Evolutionary conservation across 2,797 vertebrate species (phyloP).

Genomic region (Petrocephalus schoutedeni): DNA sequence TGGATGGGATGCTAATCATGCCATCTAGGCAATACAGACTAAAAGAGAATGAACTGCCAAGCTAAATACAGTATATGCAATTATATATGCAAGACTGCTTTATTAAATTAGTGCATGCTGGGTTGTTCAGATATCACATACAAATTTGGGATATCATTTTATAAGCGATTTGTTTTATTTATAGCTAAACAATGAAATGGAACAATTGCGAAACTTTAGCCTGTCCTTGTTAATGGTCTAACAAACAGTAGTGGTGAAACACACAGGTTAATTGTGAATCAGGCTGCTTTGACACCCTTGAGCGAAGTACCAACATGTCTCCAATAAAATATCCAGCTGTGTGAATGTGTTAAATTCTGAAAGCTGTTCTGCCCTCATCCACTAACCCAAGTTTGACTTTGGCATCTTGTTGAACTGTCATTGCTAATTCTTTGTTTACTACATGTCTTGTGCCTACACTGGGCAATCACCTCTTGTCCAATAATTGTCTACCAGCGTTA

Average conservation of each 20-base stretch:
- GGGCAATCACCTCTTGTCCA: neutral
- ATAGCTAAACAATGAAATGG: neutral
- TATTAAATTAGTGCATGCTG: neutral
- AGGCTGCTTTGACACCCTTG: neutral
- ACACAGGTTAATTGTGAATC: neutral
- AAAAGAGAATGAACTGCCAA: neutral
- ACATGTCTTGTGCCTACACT: neutral
- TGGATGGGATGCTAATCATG: neutral
- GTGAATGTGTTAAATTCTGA: neutral
- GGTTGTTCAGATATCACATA: neutral
- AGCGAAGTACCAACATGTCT: neutral
- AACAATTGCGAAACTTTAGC: neutral
- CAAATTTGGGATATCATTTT: neutral
- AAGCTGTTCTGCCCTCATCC: neutral
- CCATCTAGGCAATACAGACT: neutral
- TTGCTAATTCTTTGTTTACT: neutral
- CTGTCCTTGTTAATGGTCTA: neutral
- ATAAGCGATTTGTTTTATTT: neutral
- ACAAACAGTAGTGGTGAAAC: neutral
- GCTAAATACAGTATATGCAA: neutral
- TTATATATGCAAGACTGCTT: neutral
- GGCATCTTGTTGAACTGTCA: neutral
- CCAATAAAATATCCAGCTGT: neutral
- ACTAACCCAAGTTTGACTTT: neutral
- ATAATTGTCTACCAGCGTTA: neutral